Evolutionary conservation across 2,113 vertebrate genomes (phyloP).

Genomic region (Plecotus auritus): DNA sequence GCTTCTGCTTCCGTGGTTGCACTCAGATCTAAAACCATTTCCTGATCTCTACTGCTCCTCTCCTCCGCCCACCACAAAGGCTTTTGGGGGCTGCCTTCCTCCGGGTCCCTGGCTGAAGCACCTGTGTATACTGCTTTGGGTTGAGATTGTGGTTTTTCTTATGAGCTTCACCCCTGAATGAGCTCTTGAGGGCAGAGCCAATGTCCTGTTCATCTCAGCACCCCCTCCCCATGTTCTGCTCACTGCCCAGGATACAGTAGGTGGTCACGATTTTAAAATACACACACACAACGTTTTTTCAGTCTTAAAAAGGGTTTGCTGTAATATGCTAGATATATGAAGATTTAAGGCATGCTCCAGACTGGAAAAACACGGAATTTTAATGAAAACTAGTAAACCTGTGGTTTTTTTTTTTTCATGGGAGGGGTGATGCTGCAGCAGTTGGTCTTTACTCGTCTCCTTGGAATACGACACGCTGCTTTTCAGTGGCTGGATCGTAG

Average conservation of each 20-base stretch:
- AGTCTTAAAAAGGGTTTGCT: background rate
- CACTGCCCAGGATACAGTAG: background rate
- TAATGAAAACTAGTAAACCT: background rate
- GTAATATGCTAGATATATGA: background rate
- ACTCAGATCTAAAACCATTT: background rate
- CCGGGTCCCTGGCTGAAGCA: background rate
- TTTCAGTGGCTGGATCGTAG: background rate
- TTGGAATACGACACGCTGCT: background rate
- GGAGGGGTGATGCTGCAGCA: too few species aligned
- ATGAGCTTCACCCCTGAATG: background rate
- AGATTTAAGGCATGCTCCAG: background rate
- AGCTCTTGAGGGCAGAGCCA: background rate
- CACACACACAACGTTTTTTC: background rate
- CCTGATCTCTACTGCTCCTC: background rate
- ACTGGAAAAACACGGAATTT: background rate
- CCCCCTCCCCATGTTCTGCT: background rate
- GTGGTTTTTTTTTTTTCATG: background rate
- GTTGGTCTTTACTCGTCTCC: background rate
- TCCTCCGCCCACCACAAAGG: background rate
- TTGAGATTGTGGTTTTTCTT: background rate
- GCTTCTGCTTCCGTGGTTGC: background rate
- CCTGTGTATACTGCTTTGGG: background rate
- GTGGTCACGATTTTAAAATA: background rate
- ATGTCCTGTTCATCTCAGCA: background rate
- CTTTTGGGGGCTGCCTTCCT: background rate